A percentile compares a stretch with the other conserved stretches of the same genome.
These are phyloP conservation scores for Eidolon helvum DNA, from an alignment of 2,113 vertebrate species.

Conservation along the genomic window DNA sequence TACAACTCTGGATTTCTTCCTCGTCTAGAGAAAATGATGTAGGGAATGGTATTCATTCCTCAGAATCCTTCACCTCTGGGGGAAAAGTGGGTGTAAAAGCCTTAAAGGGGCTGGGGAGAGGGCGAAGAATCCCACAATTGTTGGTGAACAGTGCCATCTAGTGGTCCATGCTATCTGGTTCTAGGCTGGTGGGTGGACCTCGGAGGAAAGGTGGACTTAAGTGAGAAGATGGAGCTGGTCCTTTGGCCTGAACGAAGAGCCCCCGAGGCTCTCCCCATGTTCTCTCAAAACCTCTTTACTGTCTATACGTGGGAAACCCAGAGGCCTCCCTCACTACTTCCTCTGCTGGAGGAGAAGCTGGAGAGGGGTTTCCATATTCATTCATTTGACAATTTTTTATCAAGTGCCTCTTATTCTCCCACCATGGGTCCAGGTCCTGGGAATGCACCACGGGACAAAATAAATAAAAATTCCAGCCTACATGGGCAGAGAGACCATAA, in stretches of 20 bases:
- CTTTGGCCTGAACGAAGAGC: not conserved
- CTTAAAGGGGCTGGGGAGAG: accelerated
- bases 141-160: conserved; percentile 60
- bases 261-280: accelerated
- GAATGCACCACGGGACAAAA: accelerated
- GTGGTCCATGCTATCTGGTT: accelerated
- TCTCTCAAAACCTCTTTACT: not conserved
- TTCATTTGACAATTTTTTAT: not conserved
- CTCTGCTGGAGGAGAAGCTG: not conserved
- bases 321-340: not conserved
- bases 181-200: not conserved
- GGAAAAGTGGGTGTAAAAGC: not conserved
- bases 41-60: not conserved
- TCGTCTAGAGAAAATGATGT: not conserved
- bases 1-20: not conserved
- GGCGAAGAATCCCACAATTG: not conserved
- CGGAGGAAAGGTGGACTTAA: too few relatives aligned
- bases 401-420: accelerated
- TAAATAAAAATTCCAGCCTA: not conserved
- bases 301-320: not conserved
- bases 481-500: not conserved
- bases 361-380: not conserved
- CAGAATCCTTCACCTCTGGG: not conserved
- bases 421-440: not conserved
- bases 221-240: too few relatives aligned